Base-by-base conservation (phyloP, 2,113 vertebrate species). In the Syrrhaptes paradoxus region DNA sequence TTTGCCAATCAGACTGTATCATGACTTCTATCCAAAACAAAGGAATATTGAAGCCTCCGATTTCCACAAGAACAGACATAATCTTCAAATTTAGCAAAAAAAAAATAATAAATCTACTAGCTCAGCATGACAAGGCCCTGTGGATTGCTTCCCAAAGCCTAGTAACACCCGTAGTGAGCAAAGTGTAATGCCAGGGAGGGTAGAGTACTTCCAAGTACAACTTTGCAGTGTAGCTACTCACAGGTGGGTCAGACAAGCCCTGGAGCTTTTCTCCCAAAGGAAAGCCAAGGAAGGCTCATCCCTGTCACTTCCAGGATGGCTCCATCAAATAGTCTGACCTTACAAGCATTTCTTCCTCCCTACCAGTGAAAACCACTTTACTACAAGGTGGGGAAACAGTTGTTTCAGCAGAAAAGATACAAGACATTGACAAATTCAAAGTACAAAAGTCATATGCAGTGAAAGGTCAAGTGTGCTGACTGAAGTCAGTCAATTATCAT, bases 81-180 rank as follows among this genome's bases (percentile, higher is more conserved):
- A 85, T 17, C n/a, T 76, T 68, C 67, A 94, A 91, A 85, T 75
- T 74, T 29, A 80, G 48, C 52, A 87, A 32, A 74, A 74, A 36
- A 74, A 36, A 36, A 36, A 36, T 8, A 36, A 36, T 36, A 9
- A 9, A 57, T 5, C 46, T 28, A 41, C 14, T 28, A 72, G 73
- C 46, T 79, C 85, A 85, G 41, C 52, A 58, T 0, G 2, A n/a
- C 43, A 45, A 83, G 57, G 67, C 45, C 54, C 66, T 16, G 1
- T 19, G 38, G 45, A 48, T n/a, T 45, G 48, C 2, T 14, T 65
- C 74, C 66, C 66, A 76, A 38, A 70, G 48, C 49, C 45, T 4
- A 24, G 20, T 9, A 81, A 36, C 22, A 43, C 1, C 32, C 2
- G 0, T 2, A 59, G 77, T 0, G 13, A 21, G 25, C 26, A 58